Evolutionary conservation across 2,113 vertebrate genomes (phyloP).

Genomic region (Aptenodytes patagonicus): DNA sequence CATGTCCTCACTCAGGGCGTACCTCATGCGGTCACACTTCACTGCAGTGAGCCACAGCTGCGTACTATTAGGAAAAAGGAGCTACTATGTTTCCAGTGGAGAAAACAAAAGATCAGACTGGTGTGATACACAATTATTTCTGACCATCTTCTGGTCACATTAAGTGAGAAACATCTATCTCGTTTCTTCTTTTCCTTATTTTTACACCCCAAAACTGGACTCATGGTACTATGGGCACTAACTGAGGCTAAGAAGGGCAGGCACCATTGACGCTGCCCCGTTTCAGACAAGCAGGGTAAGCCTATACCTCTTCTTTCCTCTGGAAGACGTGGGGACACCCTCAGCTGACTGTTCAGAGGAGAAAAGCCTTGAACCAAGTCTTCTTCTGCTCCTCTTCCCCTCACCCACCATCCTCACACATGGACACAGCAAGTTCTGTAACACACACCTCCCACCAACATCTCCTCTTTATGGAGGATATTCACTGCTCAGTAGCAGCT

Average conservation of each 20-base stretch:
- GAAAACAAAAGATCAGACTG: background rate
- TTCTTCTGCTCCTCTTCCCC: background rate
- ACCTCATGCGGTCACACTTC: background rate
- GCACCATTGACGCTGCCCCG: background rate
- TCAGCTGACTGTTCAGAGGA: background rate
- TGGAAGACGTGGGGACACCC: background rate
- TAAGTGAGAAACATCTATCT: background rate
- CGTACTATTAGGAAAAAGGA: background rate
- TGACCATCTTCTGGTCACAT: background rate
- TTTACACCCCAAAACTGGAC: background rate
- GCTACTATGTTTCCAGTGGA: background rate
- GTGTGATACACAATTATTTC: background rate
- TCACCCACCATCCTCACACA: background rate
- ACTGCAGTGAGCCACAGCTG: background rate
- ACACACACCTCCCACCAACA: background rate
- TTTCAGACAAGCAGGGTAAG: background rate
- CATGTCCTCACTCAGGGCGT: background rate
- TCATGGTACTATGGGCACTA: rapidly evolving
- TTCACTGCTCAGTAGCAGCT: background rate
- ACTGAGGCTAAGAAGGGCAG: background rate
- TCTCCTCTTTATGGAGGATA: background rate
- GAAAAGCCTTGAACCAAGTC: background rate
- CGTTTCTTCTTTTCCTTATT: background rate
- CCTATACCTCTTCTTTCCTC: background rate
- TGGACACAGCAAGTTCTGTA: background rate